These are phyloP conservation scores for Pagetopsis macropterus DNA, from an alignment of 2,797 vertebrate genomes.

Conservation along the genomic window DNA sequence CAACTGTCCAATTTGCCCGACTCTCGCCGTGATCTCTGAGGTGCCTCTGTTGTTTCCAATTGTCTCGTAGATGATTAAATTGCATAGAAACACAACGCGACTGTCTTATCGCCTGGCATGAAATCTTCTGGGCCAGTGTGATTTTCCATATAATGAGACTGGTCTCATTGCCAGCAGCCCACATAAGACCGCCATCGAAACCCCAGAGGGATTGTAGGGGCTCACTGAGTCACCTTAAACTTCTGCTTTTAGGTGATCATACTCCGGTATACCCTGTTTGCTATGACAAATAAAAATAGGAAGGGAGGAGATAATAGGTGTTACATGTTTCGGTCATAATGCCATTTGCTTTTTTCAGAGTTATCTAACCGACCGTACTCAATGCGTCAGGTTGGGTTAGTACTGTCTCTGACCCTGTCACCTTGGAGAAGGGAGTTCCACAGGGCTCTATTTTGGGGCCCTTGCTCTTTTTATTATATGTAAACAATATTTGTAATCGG, in stretches of 20 bases:
- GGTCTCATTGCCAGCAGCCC: constrained; percentile 38
- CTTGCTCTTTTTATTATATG: no score
- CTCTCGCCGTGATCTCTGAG: constrained; percentile 43
- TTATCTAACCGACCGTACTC: no score
- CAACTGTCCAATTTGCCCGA: constrained; percentile 51
- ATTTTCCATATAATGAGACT: constrained; percentile 68
- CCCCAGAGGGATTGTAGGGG: constrained; percentile 8
- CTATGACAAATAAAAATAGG: constrained; percentile 5
- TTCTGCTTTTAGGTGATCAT: constrained; percentile 38
- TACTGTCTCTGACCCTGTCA: no score
- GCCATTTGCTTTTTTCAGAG: no score
- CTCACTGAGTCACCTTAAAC: constrained; percentile 53
- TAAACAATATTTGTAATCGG: no score
- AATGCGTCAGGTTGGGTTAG: no score
- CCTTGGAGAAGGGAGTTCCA: no score
- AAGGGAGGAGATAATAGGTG: background rate
- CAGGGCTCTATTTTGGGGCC: no score
- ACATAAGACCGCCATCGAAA: constrained; percentile 19
- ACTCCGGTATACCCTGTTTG: background rate
- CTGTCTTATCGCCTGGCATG: constrained; percentile 52
- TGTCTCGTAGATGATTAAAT: constrained; percentile 55
- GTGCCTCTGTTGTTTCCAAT: constrained; percentile 53
- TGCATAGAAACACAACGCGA: constrained; percentile 45
- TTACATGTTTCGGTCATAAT: background rate
- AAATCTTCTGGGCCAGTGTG: constrained; percentile 35